Evolutionary conservation across 1,140 invertebrate species (phyloP), one percentile per base, ranked within the genome.

Genomic region (Drosophila pseudoananassae): DNA sequence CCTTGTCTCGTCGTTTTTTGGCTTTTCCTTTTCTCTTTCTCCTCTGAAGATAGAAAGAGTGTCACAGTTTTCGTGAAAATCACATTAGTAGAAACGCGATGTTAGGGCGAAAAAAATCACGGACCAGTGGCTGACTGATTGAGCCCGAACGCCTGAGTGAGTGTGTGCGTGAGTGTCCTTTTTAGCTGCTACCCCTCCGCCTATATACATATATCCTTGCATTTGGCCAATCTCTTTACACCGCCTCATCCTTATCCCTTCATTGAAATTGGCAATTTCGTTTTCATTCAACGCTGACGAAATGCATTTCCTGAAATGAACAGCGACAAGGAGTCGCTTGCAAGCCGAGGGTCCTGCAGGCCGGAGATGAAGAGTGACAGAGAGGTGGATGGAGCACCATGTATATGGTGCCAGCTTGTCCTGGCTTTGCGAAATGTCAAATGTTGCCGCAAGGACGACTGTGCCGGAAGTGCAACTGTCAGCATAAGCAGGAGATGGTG

Each of bases 271-370:
- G 82, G 69, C 82, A 87, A 87, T 87, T 87, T 87, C 70, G 55
- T 78, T 87, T 87, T 87, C 78, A 87, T 88, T 87, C 78, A 81
- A 76, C 65, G 69, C 65, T 81, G 82, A 87, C 78, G 82, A 87
- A 87, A 87, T 87, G 82, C 82, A 87, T 82, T 87, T 87, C 82
- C 82, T 82, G 82, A 75, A 87, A 87, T 81, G 77, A 72, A 78
- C 59, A 69, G 65, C 57, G 82, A 74, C 76, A 73, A 66, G 49
- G 70, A 61, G 40, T n/a, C n/a, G 12, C 14, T n/a, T 9, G 50
- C 61, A 60, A 52, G 76, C 46, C 61, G 36, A 29, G 53, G 40
- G 61, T 27, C 47, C 12, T 14, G 27, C 10, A n/a, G 27, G 3
- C 20, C 45, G 50, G 60, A 38, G 59, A 74, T 79, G 73, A 77